Evolutionary conservation across 2,797 vertebrate species (phyloP), one percentile per base, ranked within the genome.

Genomic region (Urophycis tenuis): DNA sequence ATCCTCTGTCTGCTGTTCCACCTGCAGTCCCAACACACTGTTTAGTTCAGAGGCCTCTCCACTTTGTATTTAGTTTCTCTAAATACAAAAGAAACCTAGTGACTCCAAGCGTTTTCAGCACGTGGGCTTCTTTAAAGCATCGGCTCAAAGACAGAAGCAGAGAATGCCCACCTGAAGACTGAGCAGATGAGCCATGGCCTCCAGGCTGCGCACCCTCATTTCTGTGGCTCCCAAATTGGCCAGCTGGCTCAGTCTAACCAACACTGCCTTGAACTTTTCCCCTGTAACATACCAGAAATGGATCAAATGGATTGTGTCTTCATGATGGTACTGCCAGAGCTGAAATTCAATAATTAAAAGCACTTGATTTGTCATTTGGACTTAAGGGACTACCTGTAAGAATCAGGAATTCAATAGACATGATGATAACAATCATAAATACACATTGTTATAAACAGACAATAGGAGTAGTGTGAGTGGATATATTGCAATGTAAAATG

Each of bases 1-100:
- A 83, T 99, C 97, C 34, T 99, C 97, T 0, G 95, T 99, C 89
- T 99, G 96, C 78, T 97, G 92, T 79, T 99, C 97, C 32, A 91
- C 89, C 97, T 99, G 77, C 15, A 32, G 15, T 31, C 29, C 29
- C 67, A 70, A 32, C 67, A 17, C n/a, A 32, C 7, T 2, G 22
- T 70, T 70, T 17, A 32, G 10, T 32, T 15, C 11, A 70, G 29
- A 30, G 31, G 67, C 12, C 67, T 15, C 67, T 70, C 32, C 31
- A 36, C 35, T 36, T 36, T 36, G 4, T 36, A 36, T 36, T 36
- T 19, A 49, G 12, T 53, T n/a, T 53, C 22, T 19, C 45, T 53
- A 53, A 53, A 53, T n/a, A 53, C 12, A 22, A 4, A 19, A 53
- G 7, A 49, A 53, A n/a, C 12, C 7, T 39, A 9, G 2, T 19